These are phyloP conservation scores for Musca domestica DNA, from an alignment of 1,140 invertebrate species.

Conservation along the genomic window DNA sequence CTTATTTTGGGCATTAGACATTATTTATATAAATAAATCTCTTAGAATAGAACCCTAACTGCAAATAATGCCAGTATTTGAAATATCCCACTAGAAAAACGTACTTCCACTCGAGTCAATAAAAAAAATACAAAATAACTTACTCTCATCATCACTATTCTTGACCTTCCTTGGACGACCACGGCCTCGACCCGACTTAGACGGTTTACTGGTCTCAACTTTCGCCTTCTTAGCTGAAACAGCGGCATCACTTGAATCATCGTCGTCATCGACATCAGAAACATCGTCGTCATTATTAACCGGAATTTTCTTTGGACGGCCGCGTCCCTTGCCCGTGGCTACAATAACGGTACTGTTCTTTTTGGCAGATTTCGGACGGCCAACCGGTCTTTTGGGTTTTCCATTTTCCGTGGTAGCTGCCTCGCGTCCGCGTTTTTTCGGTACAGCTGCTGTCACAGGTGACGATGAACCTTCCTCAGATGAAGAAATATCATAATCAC, in stretches of 20 bases:
- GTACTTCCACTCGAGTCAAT: neutral
- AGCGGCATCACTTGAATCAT: neutral
- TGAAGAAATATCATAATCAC: constrained; percentile 4
- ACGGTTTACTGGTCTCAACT: neutral
- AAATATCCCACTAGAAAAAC: neutral
- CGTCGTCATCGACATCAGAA: constrained; percentile 37
- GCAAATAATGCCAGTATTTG: too few relatives aligned
- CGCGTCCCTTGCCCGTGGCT: constrained; percentile 36
- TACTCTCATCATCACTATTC: constrained; percentile 25
- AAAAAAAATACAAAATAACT: constrained; percentile 3
- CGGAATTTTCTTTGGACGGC: constrained; percentile 34
- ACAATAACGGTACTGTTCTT: neutral
- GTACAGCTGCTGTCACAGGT: constrained; percentile 3
- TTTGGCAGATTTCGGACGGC: neutral
- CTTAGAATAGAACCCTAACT: too few relatives aligned
- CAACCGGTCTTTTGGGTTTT: neutral
- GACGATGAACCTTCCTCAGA: constrained; percentile 6
- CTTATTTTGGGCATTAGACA: too few relatives aligned
- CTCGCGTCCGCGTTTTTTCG: constrained; percentile 24
- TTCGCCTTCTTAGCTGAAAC: neutral
- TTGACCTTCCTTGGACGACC: constrained; percentile 25
- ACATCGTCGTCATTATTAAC: constrained; percentile 26
- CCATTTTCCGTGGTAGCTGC: neutral
- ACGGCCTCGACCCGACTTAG: constrained; percentile 7
- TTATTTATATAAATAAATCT: too few relatives aligned